These are phyloP conservation scores for Odocoileus virginianus DNA, from an alignment of 2,113 vertebrate species.

Conservation along the genomic window DNA sequence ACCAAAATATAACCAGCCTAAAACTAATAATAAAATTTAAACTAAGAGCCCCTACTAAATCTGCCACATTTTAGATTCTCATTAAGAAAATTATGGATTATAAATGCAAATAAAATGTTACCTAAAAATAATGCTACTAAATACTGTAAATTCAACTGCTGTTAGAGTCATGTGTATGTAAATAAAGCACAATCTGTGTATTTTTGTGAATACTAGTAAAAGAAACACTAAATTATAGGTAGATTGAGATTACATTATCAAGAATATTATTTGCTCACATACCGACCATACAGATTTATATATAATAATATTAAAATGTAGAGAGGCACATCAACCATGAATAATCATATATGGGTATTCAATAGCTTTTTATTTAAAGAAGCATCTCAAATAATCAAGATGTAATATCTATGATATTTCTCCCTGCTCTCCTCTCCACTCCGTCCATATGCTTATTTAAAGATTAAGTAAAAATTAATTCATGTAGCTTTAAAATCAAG, in stretches of 20 bases:
- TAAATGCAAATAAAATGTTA: neutral
- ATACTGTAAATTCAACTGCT: neutral
- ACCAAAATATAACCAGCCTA: no score
- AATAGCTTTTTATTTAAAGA: neutral
- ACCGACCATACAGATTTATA: neutral
- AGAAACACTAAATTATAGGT: neutral
- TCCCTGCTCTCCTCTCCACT: no score
- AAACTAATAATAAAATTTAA: no score
- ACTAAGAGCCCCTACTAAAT: no score
- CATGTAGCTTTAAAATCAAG: neutral
- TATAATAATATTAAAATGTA: neutral
- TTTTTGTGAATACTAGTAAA: neutral
- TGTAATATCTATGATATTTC: neutral
- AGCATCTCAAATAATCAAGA: neutral
- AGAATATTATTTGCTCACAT: neutral
- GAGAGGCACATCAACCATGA: neutral
- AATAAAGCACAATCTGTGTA: neutral
- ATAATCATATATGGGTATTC: neutral
- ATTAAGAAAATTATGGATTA: neutral
- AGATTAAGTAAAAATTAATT: neutral
- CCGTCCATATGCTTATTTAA: neutral
- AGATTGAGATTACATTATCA: neutral
- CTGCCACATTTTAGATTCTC: neutral
- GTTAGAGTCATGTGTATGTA: neutral
- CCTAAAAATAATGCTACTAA: neutral